phyloP scores from a whole-genome alignment of 30 jellyfish, hydroid and myxozoan genomes.

The Aurelia aurita region DNA sequence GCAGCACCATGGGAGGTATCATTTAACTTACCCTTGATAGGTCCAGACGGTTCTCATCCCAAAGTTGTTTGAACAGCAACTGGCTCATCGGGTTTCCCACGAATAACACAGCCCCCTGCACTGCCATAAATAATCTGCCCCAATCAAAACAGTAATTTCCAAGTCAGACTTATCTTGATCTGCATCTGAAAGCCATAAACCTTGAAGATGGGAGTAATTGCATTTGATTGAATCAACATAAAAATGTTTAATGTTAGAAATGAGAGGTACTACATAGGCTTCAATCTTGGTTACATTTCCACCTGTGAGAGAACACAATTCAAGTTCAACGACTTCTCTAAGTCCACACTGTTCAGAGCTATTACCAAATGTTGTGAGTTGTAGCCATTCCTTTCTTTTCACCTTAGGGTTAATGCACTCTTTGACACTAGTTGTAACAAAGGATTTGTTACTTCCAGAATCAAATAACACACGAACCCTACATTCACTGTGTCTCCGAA shows the following conservation, averaged over 20 bases:
- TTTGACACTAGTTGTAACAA: conserved; percentile 35
- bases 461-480: conserved; percentile 51
- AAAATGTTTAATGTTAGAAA: conserved; percentile 8
- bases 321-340: conserved; percentile 13
- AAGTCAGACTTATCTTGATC: conserved; percentile 12
- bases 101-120: conserved; percentile 22
- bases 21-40: conserved; percentile 5
- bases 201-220: conserved; percentile 3
- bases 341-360: not conserved
- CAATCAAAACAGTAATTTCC: conserved; percentile 45
- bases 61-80: conserved; percentile 35
- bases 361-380: conserved; percentile 30
- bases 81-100: conserved; percentile 52
- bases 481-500: conserved; percentile 49
- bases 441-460: conserved; percentile 66
- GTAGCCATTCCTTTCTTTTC: conserved; percentile 43
- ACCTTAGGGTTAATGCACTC: conserved; percentile 32
- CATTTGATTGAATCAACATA: conserved; percentile 1
- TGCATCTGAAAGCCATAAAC: conserved; percentile 45
- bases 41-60: conserved; percentile 33
- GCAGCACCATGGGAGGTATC: not conserved
- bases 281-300: conserved; percentile 11
- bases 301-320: conserved; percentile 6
- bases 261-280: conserved; percentile 39
- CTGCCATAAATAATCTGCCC: conserved; percentile 53